phyloP scores from a whole-genome alignment of 2,888 invertebrate genomes.

The Campaea margaritaria region DNA sequence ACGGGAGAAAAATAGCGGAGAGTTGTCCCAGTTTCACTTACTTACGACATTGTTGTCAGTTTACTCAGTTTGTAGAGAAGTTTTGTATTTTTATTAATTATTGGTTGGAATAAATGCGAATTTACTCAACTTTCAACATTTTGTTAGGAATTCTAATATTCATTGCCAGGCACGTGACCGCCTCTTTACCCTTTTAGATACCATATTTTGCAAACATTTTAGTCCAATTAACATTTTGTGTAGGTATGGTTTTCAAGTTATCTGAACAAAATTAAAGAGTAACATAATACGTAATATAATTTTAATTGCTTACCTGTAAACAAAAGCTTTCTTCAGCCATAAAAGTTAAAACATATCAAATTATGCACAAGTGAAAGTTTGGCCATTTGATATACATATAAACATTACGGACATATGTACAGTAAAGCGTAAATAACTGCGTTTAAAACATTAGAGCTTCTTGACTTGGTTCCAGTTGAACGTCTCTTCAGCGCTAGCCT shows the following conservation, averaged over 20 bases:
- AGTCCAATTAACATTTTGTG: neutral
- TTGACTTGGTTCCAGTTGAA: constrained; percentile 11
- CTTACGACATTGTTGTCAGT: neutral
- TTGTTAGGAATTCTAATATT: constrained; percentile 1
- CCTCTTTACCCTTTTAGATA: neutral
- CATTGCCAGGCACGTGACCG: neutral
- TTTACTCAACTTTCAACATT: neutral
- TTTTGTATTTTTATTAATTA: neutral
- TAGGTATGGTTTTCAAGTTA: too few species aligned
- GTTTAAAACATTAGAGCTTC: neutral
- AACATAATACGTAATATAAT: too few species aligned
- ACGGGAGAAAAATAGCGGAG: constrained; percentile 9
- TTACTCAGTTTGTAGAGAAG: neutral
- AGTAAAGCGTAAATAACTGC: neutral
- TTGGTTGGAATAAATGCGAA: constrained; percentile 5
- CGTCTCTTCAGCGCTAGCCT: constrained; percentile 44
- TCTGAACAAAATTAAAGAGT: too few species aligned
- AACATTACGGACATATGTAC: too few species aligned
- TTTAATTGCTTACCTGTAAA: too few species aligned
- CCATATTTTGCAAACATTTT: neutral
- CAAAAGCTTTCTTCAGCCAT: too few species aligned
- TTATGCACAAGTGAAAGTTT: too few species aligned
- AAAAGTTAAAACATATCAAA: too few species aligned
- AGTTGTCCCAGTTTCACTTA: neutral
- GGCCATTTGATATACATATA: neutral